These are phyloP conservation scores for Isaurus tuberculatus DNA, from an alignment of 92 coral and sea anemone genomes.

Conservation along the genomic window DNA sequence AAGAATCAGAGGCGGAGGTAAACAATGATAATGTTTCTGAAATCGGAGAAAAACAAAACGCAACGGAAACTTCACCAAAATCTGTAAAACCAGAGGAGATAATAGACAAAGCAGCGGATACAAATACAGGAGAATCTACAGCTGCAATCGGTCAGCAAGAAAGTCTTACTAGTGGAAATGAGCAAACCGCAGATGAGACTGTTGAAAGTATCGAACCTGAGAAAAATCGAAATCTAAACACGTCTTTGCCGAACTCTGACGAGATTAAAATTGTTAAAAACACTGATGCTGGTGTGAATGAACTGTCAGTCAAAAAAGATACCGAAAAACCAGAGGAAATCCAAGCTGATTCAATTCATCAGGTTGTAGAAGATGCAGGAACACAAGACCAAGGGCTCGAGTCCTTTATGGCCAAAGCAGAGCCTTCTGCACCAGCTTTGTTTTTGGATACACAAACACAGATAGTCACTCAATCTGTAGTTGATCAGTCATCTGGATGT, in stretches of 20 bases:
- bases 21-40: not conserved
- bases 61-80: not conserved
- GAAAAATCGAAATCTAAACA: not conserved
- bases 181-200: not conserved
- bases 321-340: slow-evolving; percentile 9
- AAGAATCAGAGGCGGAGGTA: slow-evolving; percentile 4
- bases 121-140: not conserved
- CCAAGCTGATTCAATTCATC: not conserved
- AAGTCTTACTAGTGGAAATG: not conserved
- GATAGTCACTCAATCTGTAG: not conserved
- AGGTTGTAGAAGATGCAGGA: not conserved
- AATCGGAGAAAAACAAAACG: not conserved
- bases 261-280: not conserved
- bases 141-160: not conserved
- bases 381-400: slow-evolving; percentile 3
- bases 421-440: slow-evolving; percentile 28
- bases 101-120: not conserved
- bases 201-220: not conserved
- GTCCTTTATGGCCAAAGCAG: not conserved
- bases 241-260: not conserved
- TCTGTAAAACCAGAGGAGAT: not conserved
- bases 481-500: not conserved
- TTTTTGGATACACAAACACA: not conserved
- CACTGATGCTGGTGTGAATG: not conserved
- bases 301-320: not conserved